A percentile compares a stretch with the other conserved stretches of the same genome.
These are phyloP conservation scores for Chinchilla lanigera DNA, from an alignment of 2,113 vertebrate species.

Conservation along the genomic window DNA sequence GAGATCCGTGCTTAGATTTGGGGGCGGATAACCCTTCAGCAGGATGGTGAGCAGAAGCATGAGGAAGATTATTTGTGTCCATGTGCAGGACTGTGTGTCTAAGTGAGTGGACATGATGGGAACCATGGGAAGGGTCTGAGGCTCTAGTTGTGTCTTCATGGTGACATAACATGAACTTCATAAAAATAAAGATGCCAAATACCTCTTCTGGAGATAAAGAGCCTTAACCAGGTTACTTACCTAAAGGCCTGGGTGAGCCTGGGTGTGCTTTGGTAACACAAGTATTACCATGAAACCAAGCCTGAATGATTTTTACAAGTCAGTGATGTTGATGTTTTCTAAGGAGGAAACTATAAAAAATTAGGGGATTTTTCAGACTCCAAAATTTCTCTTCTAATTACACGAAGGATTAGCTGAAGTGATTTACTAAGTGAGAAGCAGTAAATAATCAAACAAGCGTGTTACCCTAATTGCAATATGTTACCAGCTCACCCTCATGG, in stretches of 20 bases:
- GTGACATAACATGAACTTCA: background rate
- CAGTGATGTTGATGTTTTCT: conserved; percentile 8
- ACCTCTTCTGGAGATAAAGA: background rate
- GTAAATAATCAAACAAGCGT: background rate
- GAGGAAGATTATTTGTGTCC: background rate
- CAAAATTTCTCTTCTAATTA: background rate
- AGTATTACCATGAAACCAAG: background rate
- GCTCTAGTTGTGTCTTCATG: background rate
- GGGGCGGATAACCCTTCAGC: background rate
- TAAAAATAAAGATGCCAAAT: background rate
- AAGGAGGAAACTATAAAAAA: conserved; percentile 37
- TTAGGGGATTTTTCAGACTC: background rate
- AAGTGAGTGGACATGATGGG: background rate
- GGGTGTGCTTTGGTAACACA: background rate
- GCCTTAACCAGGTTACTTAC: background rate
- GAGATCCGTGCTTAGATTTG: background rate
- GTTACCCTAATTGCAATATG: background rate
- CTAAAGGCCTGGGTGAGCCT: background rate
- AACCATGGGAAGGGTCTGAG: background rate
- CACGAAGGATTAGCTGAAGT: background rate
- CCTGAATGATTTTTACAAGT: conserved; percentile 18
- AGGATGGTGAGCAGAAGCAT: no score
- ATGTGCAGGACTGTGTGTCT: background rate
- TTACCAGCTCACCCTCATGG: background rate
- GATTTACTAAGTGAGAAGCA: background rate